Evolutionary conservation across 2,113 vertebrate species (phyloP).

Genomic region (Protobothrops mucrosquamatus): DNA sequence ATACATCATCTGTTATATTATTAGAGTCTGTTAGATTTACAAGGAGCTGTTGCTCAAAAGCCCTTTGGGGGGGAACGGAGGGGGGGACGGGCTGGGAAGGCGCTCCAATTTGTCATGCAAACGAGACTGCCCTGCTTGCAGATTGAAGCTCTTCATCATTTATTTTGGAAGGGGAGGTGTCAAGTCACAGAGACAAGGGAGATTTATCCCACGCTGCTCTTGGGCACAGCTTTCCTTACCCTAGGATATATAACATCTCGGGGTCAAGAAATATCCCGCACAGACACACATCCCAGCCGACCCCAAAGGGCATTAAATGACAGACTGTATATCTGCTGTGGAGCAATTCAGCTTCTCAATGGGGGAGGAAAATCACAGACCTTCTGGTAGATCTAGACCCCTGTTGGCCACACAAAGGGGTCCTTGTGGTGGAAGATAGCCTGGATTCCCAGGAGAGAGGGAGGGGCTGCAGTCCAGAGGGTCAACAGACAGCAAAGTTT

Average conservation of each 20-base stretch:
- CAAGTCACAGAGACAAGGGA: slow-evolving; percentile 7
- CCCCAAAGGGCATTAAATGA: background rate
- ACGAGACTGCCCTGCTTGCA: slow-evolving; percentile 31
- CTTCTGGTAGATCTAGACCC: background rate
- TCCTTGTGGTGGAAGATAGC: background rate
- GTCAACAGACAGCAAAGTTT: background rate
- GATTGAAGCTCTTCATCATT: slow-evolving; percentile 43
- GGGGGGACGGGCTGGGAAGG: background rate
- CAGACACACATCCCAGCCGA: background rate
- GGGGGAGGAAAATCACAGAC: background rate
- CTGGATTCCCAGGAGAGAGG: background rate
- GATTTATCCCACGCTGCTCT: slow-evolving; percentile 14
- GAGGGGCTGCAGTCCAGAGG: background rate
- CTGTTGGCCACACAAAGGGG: background rate
- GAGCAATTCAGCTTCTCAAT: background rate
- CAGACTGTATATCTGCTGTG: background rate
- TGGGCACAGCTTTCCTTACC: background rate
- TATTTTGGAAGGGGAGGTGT: slow-evolving; percentile 18
- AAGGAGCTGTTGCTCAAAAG: slow-evolving; percentile 47
- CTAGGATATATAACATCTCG: background rate
- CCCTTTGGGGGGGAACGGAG: slow-evolving; percentile 14
- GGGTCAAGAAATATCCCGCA: background rate
- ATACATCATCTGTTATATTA: slow-evolving; percentile 36
- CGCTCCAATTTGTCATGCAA: slow-evolving; percentile 49
- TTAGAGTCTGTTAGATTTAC: slow-evolving; percentile 44